Evolutionary conservation across 2,888 invertebrate genomes (phyloP).

Genomic region (Trachelus troglodyta): DNA sequence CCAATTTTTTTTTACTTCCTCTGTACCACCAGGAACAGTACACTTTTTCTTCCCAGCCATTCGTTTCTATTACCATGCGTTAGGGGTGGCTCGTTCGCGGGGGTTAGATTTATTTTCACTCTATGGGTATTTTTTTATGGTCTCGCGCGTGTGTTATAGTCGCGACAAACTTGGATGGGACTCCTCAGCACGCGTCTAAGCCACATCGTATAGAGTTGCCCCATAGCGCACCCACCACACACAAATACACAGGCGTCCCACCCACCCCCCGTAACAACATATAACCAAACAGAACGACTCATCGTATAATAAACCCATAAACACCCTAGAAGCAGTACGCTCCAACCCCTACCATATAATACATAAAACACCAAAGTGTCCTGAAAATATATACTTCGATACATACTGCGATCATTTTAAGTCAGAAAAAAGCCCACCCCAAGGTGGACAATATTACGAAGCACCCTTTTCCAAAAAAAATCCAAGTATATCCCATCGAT

Average conservation of each 20-base stretch:
- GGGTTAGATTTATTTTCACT: conserved; percentile 66
- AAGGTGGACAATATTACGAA: background rate
- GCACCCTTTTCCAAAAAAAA: background rate
- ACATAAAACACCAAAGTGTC: conserved; percentile 47
- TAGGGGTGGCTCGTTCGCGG: conserved; percentile 36
- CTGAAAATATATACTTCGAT: conserved; percentile 25
- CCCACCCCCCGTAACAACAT: conserved; percentile 13
- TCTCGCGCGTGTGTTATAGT: conserved; percentile 44
- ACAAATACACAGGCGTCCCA: background rate
- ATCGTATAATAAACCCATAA: conserved; percentile 66
- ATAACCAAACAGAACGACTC: conserved; percentile 42
- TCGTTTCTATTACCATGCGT: conserved; percentile 53
- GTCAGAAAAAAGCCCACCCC: background rate
- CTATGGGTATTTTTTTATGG: conserved; percentile 61
- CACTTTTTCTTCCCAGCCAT: conserved; percentile 31
- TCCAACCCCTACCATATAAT: conserved; percentile 30
- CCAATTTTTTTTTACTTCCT: background rate
- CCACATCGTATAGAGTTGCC: conserved; percentile 16
- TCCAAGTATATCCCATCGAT: background rate
- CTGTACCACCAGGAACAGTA: background rate
- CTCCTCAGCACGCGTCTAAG: conserved; percentile 38
- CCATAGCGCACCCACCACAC: background rate
- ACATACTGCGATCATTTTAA: conserved; percentile 8
- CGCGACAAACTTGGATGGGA: conserved; percentile 31
- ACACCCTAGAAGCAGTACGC: conserved; percentile 53